phyloP scores from a whole-genome alignment of 2,113 vertebrate species.

The Bubo blakistoni region DNA sequence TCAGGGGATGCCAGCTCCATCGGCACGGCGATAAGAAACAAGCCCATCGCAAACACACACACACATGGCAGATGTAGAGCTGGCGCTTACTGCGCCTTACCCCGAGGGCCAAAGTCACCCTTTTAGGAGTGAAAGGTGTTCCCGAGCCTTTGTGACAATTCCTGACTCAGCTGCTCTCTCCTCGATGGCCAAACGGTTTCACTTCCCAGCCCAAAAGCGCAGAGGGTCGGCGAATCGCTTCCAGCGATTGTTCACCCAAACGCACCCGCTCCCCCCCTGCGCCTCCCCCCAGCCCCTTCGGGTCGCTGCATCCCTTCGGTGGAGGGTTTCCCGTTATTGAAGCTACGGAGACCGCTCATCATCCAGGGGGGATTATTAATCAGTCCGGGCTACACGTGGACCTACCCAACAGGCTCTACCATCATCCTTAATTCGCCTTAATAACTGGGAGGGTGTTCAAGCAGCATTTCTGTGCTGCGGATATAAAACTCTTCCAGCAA shows the following conservation, averaged over 20 bases:
- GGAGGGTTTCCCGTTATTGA: background rate
- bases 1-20: background rate
- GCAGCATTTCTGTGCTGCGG: background rate
- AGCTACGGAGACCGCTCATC: too few species aligned
- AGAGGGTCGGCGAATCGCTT: background rate
- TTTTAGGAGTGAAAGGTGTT: background rate
- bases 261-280: rapidly evolving
- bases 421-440: background rate
- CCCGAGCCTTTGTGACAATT: background rate
- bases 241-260: background rate
- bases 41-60: background rate
- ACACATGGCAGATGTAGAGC: background rate
- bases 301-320: too few species aligned
- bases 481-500: background rate
- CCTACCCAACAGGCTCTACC: background rate
- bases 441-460: background rate
- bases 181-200: background rate
- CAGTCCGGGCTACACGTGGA: background rate
- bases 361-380: background rate
- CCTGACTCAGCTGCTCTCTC: background rate
- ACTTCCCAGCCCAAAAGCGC: background rate
- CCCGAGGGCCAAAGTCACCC: background rate
- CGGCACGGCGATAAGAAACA: background rate
- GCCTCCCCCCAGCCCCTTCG: background rate
- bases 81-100: background rate